Conservation (phyloP, 1,140 invertebrate genomes). For the Trichonephila clavata region DNA sequence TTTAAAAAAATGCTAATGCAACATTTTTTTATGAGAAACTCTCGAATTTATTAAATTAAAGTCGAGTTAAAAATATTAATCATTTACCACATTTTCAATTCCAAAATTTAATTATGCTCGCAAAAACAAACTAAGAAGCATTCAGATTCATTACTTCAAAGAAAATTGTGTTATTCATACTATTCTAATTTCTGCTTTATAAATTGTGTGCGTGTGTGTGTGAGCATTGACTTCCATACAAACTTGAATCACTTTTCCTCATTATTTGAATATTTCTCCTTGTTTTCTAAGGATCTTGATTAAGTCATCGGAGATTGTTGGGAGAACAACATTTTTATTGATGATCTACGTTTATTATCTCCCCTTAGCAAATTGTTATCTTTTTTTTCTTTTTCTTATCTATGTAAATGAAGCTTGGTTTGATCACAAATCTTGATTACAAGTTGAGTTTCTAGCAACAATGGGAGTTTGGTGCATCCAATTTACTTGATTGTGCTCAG, state of each 20-base stretch:
- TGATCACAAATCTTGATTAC: conserved; percentile 65
- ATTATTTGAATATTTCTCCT: not conserved
- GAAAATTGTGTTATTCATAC: not conserved
- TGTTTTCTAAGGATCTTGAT: conserved; percentile 46
- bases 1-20: too few species aligned
- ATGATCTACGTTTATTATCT: conserved; percentile 76
- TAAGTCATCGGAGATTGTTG: not conserved
- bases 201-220: too few species aligned
- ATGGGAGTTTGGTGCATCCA: conserved; percentile 18
- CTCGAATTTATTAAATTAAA: too few species aligned
- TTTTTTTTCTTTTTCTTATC: conserved; percentile 14
- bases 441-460: conserved; percentile 7
- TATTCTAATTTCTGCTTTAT: not conserved
- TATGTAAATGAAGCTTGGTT: conserved; percentile 55
- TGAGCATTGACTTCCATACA: not conserved
- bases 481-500: conserved; percentile 16
- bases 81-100: too few species aligned
- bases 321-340: conserved; percentile 2
- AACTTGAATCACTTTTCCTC: not conserved
- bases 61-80: too few species aligned
- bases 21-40: too few species aligned
- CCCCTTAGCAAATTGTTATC: conserved; percentile 36
- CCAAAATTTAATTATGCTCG: too few species aligned
- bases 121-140: too few species aligned
- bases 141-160: too few species aligned